Conservation (phyloP, 2,888 invertebrate genomes). For the Caenorhabditis sp. region DNA sequence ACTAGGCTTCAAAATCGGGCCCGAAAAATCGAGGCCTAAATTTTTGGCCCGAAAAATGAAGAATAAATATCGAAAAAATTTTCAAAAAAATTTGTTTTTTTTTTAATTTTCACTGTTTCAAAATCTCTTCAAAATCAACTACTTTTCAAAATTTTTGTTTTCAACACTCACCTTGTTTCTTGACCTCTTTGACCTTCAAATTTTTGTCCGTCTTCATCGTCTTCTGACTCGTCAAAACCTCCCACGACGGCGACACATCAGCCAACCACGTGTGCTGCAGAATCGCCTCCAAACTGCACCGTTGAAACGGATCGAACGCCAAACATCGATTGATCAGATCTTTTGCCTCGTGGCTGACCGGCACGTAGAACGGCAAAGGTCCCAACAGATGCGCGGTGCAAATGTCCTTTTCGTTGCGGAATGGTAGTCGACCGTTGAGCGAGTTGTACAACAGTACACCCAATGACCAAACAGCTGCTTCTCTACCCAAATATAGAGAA, state of each 20-base stretch:
- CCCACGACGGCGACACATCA: slow-evolving; percentile 45
- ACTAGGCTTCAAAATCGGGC: no score
- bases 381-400: slow-evolving; percentile 68
- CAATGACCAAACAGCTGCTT: slow-evolving; percentile 69
- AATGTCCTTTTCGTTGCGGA: slow-evolving; percentile 68
- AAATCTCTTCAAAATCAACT: no score
- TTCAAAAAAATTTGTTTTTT: no score
- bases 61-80: no score
- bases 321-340: slow-evolving; percentile 62
- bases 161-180: slow-evolving; percentile 21
- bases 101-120: no score
- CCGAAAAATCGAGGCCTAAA: no score
- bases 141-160: no score
- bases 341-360: slow-evolving; percentile 53
- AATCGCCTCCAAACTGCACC: slow-evolving; percentile 58
- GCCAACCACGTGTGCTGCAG: slow-evolving; percentile 61
- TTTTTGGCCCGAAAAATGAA: no score
- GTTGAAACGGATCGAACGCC: slow-evolving; percentile 59
- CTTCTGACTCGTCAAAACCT: slow-evolving; percentile 20
- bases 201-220: neutral
- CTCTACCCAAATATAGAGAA: slow-evolving; percentile 65
- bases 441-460: slow-evolving; percentile 67
- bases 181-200: slow-evolving; percentile 5
- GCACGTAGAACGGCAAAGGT: slow-evolving; percentile 64
- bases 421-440: slow-evolving; percentile 66